Evolutionary conservation across 2,888 invertebrate species (phyloP), one percentile per base, ranked within the genome.

Genomic region (Phyto melanocephala): DNA sequence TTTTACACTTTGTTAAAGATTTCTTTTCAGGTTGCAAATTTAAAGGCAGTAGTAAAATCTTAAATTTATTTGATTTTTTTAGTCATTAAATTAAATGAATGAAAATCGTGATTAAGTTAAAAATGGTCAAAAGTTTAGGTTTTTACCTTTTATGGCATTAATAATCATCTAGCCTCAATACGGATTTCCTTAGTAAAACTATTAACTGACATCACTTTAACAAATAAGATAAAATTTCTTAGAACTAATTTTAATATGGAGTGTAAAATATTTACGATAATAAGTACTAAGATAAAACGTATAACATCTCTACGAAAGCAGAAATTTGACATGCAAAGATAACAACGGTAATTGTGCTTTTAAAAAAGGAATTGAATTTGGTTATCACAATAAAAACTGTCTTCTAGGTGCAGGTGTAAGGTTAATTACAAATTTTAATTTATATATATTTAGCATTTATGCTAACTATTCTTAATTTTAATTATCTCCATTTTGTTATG

Each of bases 151-250:
- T 45, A 22, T 24, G 6, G 20, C 35, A 60, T 7, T 42, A 45
- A 50, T 33, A 13, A 13, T 20, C n/a, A 6, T 7, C 1, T 11
- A 37, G 4, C n/a, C 13, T 62, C n/a, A 52, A 2, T 3, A 63
- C 74, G 56, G 74, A 75, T 75, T 65, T 75, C 63, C 63, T 63
- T 65, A 35, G 24, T 28, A n/a, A 54, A 54, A 28, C n/a, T 50
- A 6, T n/a, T 15, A 2, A 15, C 50, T 13, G 47, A 17, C 47
- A 20, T 47, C 47, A 47, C 20, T 15, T 54, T 8, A 15, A 1
- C 15, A 28, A 54, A 54, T 54, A 2, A 50, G 6, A 24, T 13
- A 11, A 1, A 0, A 11, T 24, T 50, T 50, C 50, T n/a, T 1
- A 13, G 24, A 50, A 50, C 13, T 42, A 6, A 28, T 5, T 5